phyloP scores from a whole-genome alignment of 2,113 vertebrate genomes.

The Notothenia rossii region DNA sequence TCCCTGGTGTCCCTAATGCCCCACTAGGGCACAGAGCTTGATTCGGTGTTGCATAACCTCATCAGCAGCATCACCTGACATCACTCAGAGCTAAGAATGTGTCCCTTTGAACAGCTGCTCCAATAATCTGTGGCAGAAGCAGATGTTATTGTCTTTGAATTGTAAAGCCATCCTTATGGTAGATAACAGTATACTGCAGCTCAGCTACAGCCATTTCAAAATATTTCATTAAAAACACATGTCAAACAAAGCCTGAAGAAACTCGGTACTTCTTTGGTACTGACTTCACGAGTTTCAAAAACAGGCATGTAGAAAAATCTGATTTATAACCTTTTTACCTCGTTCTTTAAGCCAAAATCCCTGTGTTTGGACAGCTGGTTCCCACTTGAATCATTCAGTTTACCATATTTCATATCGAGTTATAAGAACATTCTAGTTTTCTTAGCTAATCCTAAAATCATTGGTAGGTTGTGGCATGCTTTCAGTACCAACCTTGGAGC shows the following conservation, averaged over 20 bases:
- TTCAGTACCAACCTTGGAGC: no score
- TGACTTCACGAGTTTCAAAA: not conserved
- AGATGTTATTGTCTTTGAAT: slow-evolving; percentile 17
- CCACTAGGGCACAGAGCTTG: not conserved
- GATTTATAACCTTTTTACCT: not conserved
- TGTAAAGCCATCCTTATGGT: not conserved
- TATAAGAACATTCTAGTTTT: not conserved
- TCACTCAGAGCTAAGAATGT: not conserved
- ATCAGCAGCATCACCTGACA: slow-evolving; percentile 17
- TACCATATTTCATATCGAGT: not conserved
- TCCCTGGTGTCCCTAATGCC: slow-evolving; percentile 1
- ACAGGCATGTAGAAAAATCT: not conserved
- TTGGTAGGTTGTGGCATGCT: not conserved
- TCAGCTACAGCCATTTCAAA: not conserved
- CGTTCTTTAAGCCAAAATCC: not conserved
- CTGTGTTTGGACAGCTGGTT: not conserved
- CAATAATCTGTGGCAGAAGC: not conserved
- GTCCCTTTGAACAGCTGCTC: slow-evolving; percentile 38
- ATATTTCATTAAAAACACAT: not conserved
- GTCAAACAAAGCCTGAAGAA: not conserved
- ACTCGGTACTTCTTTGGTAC: not conserved
- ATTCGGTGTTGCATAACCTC: slow-evolving; percentile 29
- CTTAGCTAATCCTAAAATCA: not conserved
- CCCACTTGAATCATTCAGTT: not conserved
- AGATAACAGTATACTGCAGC: not conserved